Evolutionary conservation across 2,113 vertebrate species (phyloP).

Genomic region (Rhabdomys dilectus): DNA sequence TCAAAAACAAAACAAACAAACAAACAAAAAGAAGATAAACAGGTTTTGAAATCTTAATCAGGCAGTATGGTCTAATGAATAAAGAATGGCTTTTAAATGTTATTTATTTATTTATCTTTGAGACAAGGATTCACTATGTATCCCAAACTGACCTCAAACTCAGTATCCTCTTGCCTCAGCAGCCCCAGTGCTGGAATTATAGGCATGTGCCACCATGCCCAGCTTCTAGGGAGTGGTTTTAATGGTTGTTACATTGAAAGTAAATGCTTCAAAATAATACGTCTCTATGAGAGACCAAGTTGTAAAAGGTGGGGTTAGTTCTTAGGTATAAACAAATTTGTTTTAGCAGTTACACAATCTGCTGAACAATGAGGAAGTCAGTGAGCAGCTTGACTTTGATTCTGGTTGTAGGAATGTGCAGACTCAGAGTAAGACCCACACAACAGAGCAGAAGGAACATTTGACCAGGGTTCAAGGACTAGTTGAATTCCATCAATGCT

Average conservation of each 20-base stretch:
- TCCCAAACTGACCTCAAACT: background rate
- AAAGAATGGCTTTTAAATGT: background rate
- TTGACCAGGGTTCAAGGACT: background rate
- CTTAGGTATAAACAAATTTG: background rate
- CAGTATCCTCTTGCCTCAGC: background rate
- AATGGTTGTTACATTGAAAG: conserved; percentile 24
- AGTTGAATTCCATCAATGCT: background rate
- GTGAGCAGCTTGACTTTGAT: background rate
- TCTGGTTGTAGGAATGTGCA: background rate
- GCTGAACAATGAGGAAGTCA: background rate
- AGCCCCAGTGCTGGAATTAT: background rate
- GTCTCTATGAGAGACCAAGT: conserved; percentile 5
- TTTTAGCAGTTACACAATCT: background rate
- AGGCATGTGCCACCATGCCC: background rate
- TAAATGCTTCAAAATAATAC: conserved; percentile 32
- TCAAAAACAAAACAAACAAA: too few relatives aligned
- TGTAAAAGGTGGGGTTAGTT: background rate
- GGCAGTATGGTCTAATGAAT: background rate
- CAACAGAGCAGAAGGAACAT: background rate
- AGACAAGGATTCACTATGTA: background rate
- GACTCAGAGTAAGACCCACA: background rate
- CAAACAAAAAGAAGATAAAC: too few relatives aligned
- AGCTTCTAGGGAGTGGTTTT: background rate
- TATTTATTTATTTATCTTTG: background rate
- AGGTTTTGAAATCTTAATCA: conserved; percentile 38